These are phyloP conservation scores for Neuroscelio doddi DNA, from an alignment of 2,888 invertebrate genomes.

Conservation along the genomic window DNA sequence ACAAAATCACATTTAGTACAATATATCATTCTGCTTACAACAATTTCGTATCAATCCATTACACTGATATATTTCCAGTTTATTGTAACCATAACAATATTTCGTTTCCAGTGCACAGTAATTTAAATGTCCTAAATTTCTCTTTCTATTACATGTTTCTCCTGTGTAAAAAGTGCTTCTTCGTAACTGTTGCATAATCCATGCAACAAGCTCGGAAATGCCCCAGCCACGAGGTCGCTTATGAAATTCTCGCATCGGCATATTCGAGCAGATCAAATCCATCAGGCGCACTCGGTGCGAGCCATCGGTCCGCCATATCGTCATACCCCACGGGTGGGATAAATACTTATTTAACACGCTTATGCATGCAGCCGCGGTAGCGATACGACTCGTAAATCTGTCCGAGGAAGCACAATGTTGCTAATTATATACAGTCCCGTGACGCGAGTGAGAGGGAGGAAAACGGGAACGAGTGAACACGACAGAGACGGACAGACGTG, in stretches of 20 bases:
- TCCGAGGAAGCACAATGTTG: slow-evolving; percentile 70
- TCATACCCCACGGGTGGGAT: slow-evolving; percentile 70
- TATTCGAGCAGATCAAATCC: slow-evolving; percentile 61
- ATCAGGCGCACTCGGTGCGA: slow-evolving; percentile 59
- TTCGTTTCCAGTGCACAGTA: no score
- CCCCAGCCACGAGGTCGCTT: not conserved
- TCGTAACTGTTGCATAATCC: not conserved
- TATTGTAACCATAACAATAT: no score
- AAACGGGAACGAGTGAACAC: slow-evolving; percentile 32
- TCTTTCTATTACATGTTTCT: not conserved
- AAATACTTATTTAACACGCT: slow-evolving; percentile 72
- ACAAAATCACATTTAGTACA: no score
- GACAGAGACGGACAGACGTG: slow-evolving; percentile 20
- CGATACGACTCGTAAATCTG: slow-evolving; percentile 72
- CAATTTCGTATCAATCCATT: no score
- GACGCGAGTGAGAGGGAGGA: slow-evolving; percentile 57
- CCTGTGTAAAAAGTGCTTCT: not conserved
- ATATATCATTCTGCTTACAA: no score
- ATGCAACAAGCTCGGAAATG: not conserved
- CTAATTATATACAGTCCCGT: slow-evolving; percentile 72
- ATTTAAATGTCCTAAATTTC: no score
- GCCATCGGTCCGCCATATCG: slow-evolving; percentile 48
- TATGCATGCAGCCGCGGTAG: slow-evolving; percentile 70
- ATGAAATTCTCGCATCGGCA: slow-evolving; percentile 31
- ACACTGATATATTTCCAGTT: no score